A percentile compares a stretch with the other conserved stretches of the same genome.
These are phyloP conservation scores for Drosophila subpulchrella DNA, from an alignment of 1,140 invertebrate species.

Conservation along the genomic window DNA sequence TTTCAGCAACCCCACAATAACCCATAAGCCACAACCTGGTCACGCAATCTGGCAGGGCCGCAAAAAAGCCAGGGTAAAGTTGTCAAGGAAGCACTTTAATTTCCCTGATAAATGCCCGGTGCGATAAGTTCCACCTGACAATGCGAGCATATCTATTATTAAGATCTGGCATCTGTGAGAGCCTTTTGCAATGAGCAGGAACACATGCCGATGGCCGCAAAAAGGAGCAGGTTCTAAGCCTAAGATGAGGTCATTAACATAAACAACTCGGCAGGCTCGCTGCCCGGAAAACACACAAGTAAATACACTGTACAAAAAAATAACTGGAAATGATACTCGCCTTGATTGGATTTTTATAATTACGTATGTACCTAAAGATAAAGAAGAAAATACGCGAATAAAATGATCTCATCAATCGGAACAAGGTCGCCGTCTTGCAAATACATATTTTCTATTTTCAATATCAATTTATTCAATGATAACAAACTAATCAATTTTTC, in stretches of 20 bases:
- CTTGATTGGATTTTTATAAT: too few species aligned
- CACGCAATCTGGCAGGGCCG: conserved; percentile 14
- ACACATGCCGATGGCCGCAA: conserved; percentile 76
- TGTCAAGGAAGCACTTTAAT: conserved; percentile 62
- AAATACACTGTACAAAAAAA: too few species aligned
- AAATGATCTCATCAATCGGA: too few species aligned
- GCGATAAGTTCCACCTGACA: conserved; percentile 76
- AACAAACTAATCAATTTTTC: too few species aligned
- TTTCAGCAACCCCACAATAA: conserved; percentile 19
- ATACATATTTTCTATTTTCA: too few species aligned
- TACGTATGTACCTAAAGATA: too few species aligned
- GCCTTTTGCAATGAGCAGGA: conserved; percentile 48
- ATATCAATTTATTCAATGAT: too few species aligned
- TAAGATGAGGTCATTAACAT: conserved; percentile 70
- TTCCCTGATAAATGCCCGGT: conserved; percentile 69
- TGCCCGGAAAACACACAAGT: conserved; percentile 15
- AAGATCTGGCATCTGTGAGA: conserved; percentile 65
- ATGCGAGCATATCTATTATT: conserved; percentile 73
- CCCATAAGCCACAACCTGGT: conserved; percentile 12
- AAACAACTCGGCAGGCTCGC: conserved; percentile 71
- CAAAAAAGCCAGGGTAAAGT: conserved; percentile 9
- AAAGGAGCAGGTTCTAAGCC: conserved; percentile 28
- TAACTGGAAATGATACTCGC: too few species aligned
- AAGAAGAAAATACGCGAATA: too few species aligned
- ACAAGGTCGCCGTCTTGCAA: too few species aligned